phyloP scores from a whole-genome alignment of 2,888 invertebrate genomes.

The Megaustenia siamemsis region DNA sequence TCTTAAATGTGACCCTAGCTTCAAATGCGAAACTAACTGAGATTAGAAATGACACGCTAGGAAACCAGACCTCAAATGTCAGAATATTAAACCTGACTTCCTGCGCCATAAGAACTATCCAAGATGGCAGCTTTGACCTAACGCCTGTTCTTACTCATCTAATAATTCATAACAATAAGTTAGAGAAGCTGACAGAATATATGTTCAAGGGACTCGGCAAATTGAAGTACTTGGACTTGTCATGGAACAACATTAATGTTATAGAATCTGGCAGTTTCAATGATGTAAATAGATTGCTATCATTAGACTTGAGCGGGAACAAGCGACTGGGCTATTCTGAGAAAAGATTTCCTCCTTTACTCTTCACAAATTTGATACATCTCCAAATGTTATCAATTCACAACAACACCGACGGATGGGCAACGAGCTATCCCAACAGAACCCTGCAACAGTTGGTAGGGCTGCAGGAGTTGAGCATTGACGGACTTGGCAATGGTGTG shows the following conservation, averaged over 20 bases:
- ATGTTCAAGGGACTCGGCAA: not conserved
- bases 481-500: not conserved
- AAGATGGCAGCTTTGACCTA: not conserved
- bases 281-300: not conserved
- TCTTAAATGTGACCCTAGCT: not conserved
- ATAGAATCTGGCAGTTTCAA: slow-evolving; percentile 13
- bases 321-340: not conserved
- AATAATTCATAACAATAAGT: not conserved
- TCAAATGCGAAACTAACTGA: not conserved
- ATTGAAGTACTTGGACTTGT: not conserved
- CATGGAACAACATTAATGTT: not conserved
- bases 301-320: slow-evolving; percentile 13
- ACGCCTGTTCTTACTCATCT: not conserved
- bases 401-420: not conserved
- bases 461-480: not conserved
- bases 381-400: not conserved
- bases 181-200: not conserved
- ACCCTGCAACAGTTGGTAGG: not conserved
- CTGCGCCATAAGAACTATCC: not conserved
- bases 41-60: not conserved
- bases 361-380: not conserved
- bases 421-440: not conserved
- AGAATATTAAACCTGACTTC: not conserved
- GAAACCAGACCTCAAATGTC: not conserved
- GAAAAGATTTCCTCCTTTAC: not conserved